These are phyloP conservation scores for Cheilosia variabilis DNA, from an alignment of 2,888 invertebrate species.

Conservation along the genomic window DNA sequence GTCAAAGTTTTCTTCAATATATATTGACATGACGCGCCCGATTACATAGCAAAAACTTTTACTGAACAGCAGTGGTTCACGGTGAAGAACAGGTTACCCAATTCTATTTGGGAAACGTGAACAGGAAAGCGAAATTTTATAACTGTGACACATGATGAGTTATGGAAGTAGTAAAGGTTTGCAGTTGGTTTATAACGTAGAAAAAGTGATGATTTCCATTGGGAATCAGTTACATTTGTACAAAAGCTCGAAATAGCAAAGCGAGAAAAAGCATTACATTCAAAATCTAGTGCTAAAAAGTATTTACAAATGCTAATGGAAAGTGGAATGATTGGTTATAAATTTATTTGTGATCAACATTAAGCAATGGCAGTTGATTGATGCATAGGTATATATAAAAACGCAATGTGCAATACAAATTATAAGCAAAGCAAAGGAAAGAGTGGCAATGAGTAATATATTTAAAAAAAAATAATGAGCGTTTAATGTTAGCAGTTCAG, in stretches of 20 bases:
- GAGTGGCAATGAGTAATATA: neutral
- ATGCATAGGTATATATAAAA: constrained; percentile 15
- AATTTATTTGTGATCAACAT: neutral
- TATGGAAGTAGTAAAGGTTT: too few relatives aligned
- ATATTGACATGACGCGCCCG: too few relatives aligned
- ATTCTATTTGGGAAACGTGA: too few relatives aligned
- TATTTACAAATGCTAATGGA: neutral
- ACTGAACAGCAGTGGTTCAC: too few relatives aligned
- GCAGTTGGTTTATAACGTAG: too few relatives aligned
- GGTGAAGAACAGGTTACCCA: too few relatives aligned
- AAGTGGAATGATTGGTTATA: neutral
- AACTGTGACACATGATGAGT: too few relatives aligned
- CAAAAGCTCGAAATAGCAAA: neutral
- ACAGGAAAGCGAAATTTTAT: too few relatives aligned
- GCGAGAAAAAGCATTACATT: neutral
- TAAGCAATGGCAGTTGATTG: constrained; percentile 33
- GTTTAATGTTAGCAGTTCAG: constrained; percentile 2
- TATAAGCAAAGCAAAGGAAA: neutral
- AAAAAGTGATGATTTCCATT: too few relatives aligned
- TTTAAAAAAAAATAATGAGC: neutral
- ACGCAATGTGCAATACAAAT: neutral
- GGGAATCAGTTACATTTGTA: too few relatives aligned
- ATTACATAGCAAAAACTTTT: too few relatives aligned
- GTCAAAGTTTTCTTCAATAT: too few relatives aligned
- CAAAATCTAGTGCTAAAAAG: neutral